These are phyloP conservation scores for Oryctes rhinoceros DNA, from an alignment of 1,140 invertebrate genomes.

Conservation along the genomic window DNA sequence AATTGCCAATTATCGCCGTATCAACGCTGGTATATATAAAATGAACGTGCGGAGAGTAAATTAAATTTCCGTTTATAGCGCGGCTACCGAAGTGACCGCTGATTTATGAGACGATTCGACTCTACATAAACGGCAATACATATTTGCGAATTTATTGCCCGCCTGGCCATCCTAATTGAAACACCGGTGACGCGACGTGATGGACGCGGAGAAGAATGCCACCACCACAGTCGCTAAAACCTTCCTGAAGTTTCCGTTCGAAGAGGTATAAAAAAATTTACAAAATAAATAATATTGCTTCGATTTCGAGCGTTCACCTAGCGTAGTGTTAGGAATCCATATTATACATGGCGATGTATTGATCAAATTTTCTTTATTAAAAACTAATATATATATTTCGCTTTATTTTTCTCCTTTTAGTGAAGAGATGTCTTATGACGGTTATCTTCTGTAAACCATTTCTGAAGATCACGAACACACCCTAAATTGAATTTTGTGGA, in stretches of 20 bases:
- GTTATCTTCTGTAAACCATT: no score
- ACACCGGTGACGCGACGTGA: background rate
- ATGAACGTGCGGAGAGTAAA: slow-evolving; percentile 56
- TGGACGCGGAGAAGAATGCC: background rate
- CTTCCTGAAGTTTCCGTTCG: background rate
- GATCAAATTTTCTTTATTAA: no score
- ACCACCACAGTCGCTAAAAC: background rate
- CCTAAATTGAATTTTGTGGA: no score
- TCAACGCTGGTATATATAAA: slow-evolving; percentile 51
- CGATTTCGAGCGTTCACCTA: no score
- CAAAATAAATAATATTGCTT: no score
- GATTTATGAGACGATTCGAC: slow-evolving; percentile 49
- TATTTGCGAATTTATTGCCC: slow-evolving; percentile 45
- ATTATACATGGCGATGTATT: no score
- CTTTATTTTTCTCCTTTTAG: no score
- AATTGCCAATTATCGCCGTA: slow-evolving; percentile 55
- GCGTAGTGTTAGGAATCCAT: no score
- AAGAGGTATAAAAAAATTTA: background rate
- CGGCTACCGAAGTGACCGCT: slow-evolving; percentile 51
- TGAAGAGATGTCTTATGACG: no score
- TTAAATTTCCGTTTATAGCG: slow-evolving; percentile 56
- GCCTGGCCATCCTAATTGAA: slow-evolving; percentile 31
- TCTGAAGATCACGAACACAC: no score
- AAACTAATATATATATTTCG: no score
- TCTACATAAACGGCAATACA: slow-evolving; percentile 35